Evolutionary conservation across 2,888 invertebrate species (phyloP), one percentile per base, ranked within the genome.

Genomic region (Smittia sp.): DNA sequence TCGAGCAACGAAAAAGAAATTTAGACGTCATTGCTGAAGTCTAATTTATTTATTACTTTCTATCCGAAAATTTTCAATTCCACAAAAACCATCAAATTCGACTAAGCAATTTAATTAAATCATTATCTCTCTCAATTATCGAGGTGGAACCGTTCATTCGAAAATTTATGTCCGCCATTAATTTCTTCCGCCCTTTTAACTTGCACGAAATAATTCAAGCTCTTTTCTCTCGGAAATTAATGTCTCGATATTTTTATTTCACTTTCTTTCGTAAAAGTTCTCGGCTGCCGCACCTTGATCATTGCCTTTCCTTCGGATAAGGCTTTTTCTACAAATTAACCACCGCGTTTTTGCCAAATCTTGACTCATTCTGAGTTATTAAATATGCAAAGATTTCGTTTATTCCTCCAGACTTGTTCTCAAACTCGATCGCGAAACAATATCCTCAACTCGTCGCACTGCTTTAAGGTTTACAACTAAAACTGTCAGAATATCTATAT

Each of bases 401-500:
- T 39, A n/a, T n/a, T n/a, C n/a, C n/a, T n/a, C 13, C 39, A 9
- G 39, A 39, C 39, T 39, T n/a, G n/a, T n/a, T 39, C 13, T 9
- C 39, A 39, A 39, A 39, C 7, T 13, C 39, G 39, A 9, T 39
- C 39, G 39, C 7, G 39, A 39, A n/a, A n/a, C n/a, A n/a, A n/a
- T n/a, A n/a, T n/a, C n/a, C n/a, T 18, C 27, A 63, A 63, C 63
- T 63, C 63, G 27, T 25, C 63, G 63, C 72, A 62, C 32, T 62
- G 72, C 72, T 72, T 58, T 62, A 62, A 72, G 72, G 58, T 72
- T 72, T 72, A 72, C 58, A 72, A 72, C 72, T 72, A 62, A 58
- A 70, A 54, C 41, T 72, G 62, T 72, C 72, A 62, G 62, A 72
- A 72, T 72, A 72, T 58, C 58, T 72, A 72, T 72, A 72, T 72